phyloP scores from a whole-genome alignment of 2,113 vertebrate genomes.

The Corvus hawaiiensis region DNA sequence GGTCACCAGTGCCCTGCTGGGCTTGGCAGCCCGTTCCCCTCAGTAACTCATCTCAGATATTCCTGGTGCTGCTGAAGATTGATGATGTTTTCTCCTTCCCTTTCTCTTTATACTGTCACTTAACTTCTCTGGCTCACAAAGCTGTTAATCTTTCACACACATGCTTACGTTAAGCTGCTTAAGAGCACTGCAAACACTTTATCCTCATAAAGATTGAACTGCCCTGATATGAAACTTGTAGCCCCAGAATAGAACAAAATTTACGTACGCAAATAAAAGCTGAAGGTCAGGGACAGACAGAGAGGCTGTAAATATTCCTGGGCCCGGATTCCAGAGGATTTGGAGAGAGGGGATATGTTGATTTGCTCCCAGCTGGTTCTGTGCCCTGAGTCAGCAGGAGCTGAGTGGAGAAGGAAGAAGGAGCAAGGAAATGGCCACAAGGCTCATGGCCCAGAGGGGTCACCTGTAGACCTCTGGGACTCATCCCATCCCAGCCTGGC shows the following conservation, averaged over 20 bases:
- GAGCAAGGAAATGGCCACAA: neutral
- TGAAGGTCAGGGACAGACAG: slow-evolving; percentile 56
- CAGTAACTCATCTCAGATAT: slow-evolving; percentile 33
- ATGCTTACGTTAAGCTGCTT: slow-evolving; percentile 61
- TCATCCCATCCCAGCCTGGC: neutral
- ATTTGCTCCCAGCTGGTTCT: neutral
- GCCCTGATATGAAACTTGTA: slow-evolving; percentile 60
- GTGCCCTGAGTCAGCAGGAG: slow-evolving; percentile 34
- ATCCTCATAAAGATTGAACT: slow-evolving; percentile 69
- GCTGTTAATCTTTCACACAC: slow-evolving; percentile 71
- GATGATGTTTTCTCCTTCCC: slow-evolving; percentile 53
- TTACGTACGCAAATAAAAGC: slow-evolving; percentile 64
- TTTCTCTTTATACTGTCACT: slow-evolving; percentile 63
- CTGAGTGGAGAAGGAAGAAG: neutral
- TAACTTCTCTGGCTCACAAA: slow-evolving; percentile 35
- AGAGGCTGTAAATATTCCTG: slow-evolving; percentile 49
- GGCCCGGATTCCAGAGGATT: neutral
- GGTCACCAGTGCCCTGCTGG: neutral
- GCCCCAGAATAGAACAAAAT: slow-evolving; percentile 50
- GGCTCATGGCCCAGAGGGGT: neutral
- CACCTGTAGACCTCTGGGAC: neutral
- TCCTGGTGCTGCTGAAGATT: slow-evolving; percentile 21
- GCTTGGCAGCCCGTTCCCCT: neutral
- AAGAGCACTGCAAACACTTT: slow-evolving; percentile 62
- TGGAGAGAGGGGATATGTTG: neutral